Evolutionary conservation across 2,797 vertebrate genomes (phyloP).

Genomic region (Poeciliopsis gracilis): DNA sequence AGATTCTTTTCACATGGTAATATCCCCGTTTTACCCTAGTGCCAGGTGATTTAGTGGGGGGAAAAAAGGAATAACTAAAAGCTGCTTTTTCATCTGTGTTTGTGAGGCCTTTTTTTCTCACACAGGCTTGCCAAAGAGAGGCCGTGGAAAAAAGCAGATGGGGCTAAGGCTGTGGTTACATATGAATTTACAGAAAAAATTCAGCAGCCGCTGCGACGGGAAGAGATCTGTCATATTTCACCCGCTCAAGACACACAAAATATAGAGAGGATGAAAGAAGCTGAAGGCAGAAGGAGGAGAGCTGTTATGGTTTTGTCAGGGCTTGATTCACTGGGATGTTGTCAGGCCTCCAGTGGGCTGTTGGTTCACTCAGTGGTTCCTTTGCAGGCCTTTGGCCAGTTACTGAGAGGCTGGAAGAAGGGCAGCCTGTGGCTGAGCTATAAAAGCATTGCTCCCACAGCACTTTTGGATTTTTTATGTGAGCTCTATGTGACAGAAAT

Average conservation of each 20-base stretch:
- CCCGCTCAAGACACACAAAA: constrained; percentile 46
- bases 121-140: constrained; percentile 49
- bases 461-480: constrained; percentile 51
- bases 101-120: constrained; percentile 61
- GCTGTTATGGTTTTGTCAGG: constrained; percentile 60
- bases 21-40: constrained; percentile 51
- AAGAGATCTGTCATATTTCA: constrained; percentile 71
- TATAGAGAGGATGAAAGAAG: constrained; percentile 40
- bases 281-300: constrained; percentile 54
- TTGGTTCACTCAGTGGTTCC: constrained; percentile 60
- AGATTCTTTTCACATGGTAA: constrained; percentile 50
- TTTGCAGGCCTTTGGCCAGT: constrained; percentile 47
- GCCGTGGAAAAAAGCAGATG: constrained; percentile 67
- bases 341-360: constrained; percentile 69
- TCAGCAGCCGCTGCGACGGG: constrained; percentile 56
- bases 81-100: constrained; percentile 58
- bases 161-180: constrained; percentile 69
- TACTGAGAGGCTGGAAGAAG: constrained; percentile 51
- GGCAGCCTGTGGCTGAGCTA: constrained; percentile 49
- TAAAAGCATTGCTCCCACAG: constrained; percentile 49
- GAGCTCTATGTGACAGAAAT: constrained; percentile 31
- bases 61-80: constrained; percentile 41
- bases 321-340: constrained; percentile 63
- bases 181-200: constrained; percentile 69
- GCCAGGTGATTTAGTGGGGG: constrained; percentile 57